A percentile compares a stretch with the other conserved stretches of the same genome.
These are phyloP conservation scores for Periphyllus acericola DNA, from an alignment of 2,888 invertebrate genomes.

Conservation along the genomic window DNA sequence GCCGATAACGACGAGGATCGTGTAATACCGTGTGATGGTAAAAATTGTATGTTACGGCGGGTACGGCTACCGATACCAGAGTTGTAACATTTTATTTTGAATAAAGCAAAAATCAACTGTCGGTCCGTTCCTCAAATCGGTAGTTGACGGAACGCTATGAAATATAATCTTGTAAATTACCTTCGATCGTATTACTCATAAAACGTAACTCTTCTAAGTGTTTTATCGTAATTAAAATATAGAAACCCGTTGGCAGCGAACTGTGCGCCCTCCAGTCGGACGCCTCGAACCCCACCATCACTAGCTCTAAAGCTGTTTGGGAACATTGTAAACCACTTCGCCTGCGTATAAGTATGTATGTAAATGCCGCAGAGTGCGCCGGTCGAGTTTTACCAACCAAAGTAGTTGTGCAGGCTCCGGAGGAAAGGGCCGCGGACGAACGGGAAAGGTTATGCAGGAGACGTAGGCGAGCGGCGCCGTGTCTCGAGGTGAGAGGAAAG, in stretches of 20 bases:
- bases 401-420: conserved; percentile 1
- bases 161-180: too few species aligned
- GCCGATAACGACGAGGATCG: too few species aligned
- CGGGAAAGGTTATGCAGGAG: not conserved
- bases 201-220: not conserved
- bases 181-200: not conserved
- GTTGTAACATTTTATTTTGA: too few species aligned
- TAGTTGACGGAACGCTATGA: too few species aligned
- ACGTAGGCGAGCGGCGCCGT: not conserved
- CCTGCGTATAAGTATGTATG: not conserved
- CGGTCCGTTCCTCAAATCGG: too few species aligned
- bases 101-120: too few species aligned
- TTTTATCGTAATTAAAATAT: not conserved
- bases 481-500: not conserved
- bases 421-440: not conserved
- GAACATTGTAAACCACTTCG: conserved; percentile 39
- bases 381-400: conserved; percentile 39
- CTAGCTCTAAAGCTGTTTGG: not conserved
- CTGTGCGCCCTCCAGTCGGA: not conserved
- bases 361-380: conserved; percentile 23
- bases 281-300: not conserved
- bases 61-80: too few species aligned
- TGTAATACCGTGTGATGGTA: too few species aligned
- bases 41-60: too few species aligned
- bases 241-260: not conserved